Evolutionary conservation across 2,888 invertebrate genomes (phyloP).

Genomic region (Amblyjoppa proteus): DNA sequence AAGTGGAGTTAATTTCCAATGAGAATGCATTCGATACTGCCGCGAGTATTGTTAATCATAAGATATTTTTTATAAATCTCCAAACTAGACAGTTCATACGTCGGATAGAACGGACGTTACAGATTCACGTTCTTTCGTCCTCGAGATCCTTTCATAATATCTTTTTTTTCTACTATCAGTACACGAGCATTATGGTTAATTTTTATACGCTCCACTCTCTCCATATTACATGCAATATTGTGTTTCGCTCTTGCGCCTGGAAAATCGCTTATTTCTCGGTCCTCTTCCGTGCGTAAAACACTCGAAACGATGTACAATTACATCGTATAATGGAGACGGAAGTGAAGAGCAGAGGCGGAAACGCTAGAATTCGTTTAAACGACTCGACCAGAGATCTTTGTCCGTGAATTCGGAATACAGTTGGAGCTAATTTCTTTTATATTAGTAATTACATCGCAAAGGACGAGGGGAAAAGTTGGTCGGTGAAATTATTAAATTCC

Average conservation of each 20-base stretch:
- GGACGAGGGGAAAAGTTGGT: background rate
- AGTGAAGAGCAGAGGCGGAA: background rate
- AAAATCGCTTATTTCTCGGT: background rate
- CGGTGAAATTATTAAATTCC: constrained; percentile 21
- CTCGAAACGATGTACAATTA: background rate
- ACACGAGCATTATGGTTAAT: no score
- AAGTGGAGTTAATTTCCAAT: background rate
- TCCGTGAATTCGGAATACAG: background rate
- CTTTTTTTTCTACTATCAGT: no score
- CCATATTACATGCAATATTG: background rate
- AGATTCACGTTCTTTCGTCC: no score
- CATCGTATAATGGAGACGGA: background rate
- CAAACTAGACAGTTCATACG: no score
- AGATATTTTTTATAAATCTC: no score
- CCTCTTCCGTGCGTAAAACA: background rate
- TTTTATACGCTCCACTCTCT: background rate
- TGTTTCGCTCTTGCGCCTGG: background rate
- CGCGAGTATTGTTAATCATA: no score
- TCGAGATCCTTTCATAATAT: no score
- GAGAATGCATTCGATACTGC: no score
- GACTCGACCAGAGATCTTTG: background rate
- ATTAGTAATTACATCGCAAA: background rate
- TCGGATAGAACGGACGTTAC: no score
- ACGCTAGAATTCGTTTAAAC: background rate
- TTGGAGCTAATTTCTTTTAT: constrained; percentile 1